phyloP scores from a whole-genome alignment of 2,113 vertebrate species.

The Cynoglossus semilaevis region DNA sequence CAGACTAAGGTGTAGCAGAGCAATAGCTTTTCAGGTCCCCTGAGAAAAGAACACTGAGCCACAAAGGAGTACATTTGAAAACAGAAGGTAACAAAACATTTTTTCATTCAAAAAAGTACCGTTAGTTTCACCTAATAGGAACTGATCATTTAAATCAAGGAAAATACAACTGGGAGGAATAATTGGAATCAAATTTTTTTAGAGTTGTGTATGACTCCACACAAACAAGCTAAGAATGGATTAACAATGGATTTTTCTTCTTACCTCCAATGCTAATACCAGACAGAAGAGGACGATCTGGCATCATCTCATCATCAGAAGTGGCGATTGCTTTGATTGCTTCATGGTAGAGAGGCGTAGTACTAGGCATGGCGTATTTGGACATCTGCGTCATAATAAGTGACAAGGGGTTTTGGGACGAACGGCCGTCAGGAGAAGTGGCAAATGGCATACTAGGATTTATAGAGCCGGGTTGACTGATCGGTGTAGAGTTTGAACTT shows the following conservation, averaged over 20 bases:
- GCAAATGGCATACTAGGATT: constrained; percentile 88
- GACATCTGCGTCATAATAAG: constrained; percentile 99
- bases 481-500: constrained; percentile 83
- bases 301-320: constrained; percentile 92
- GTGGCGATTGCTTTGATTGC: constrained; percentile 99
- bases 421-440: constrained; percentile 85
- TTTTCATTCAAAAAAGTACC: too few relatives aligned
- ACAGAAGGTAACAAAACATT: too few relatives aligned
- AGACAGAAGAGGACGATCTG: constrained; percentile 87
- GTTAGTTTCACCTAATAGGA: too few relatives aligned
- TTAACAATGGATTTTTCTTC: background rate
- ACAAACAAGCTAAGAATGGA: background rate
- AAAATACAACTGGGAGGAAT: too few relatives aligned
- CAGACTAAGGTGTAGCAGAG: too few relatives aligned
- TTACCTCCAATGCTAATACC: constrained; percentile 87
- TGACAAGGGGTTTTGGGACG: constrained; percentile 92
- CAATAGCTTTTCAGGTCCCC: too few relatives aligned
- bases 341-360: constrained; percentile 96
- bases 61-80: too few relatives aligned
- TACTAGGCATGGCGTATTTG: constrained; percentile 97
- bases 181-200: too few relatives aligned
- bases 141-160: too few relatives aligned
- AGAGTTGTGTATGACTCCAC: too few relatives aligned
- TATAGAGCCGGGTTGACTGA: constrained; percentile 81
- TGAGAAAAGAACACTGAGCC: too few relatives aligned